phyloP scores from a whole-genome alignment of 2,888 invertebrate genomes.

The Temnothorax ravouxi region DNA sequence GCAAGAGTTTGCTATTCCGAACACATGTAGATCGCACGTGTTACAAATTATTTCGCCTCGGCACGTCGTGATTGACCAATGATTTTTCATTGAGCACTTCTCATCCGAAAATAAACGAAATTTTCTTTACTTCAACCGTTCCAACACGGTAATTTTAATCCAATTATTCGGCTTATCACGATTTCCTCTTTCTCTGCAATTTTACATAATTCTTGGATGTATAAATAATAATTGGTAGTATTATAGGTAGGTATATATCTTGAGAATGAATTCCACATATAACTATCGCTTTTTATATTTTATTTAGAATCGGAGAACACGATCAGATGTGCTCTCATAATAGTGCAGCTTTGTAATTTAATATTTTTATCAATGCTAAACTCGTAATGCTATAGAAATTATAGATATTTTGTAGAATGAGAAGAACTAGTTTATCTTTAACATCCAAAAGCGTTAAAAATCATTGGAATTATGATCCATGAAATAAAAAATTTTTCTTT shows the following conservation, averaged over 20 bases:
- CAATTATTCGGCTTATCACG: background rate
- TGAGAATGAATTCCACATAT: background rate
- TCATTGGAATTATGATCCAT: background rate
- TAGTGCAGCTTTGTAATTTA: background rate
- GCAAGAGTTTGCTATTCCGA: slow-evolving; percentile 15
- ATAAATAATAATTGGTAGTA: background rate
- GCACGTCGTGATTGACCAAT: background rate
- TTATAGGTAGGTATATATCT: background rate
- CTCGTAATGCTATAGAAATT: background rate
- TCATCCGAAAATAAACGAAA: background rate
- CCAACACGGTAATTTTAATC: background rate
- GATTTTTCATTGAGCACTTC: background rate
- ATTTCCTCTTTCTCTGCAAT: background rate
- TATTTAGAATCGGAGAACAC: background rate
- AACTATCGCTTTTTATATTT: background rate
- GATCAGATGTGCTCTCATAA: background rate
- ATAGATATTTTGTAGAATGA: background rate
- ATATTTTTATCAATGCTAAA: slow-evolving; percentile 2
- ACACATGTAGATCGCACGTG: slow-evolving; percentile 29
- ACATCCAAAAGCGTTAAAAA: background rate
- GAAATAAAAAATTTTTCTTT: background rate
- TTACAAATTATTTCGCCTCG: slow-evolving; percentile 34
- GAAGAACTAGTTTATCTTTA: background rate
- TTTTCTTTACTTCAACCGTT: background rate
- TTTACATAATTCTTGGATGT: background rate